phyloP scores from a whole-genome alignment of 2,888 invertebrate species.

The Diploptera punctata region DNA sequence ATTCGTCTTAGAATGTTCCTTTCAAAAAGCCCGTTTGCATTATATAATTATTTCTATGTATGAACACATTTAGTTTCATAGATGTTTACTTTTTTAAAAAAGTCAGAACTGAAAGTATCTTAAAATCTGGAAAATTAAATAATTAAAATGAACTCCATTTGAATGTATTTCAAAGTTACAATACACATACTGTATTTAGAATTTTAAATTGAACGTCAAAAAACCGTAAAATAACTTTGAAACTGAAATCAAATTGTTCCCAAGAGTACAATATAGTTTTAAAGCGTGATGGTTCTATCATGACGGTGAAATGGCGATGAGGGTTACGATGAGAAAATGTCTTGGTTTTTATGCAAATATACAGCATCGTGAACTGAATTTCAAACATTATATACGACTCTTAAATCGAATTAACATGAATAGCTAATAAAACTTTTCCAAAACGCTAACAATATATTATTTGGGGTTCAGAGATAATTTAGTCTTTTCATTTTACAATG shows the following conservation, averaged over 20 bases:
- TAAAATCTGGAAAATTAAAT: too few species aligned
- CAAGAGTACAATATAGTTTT: neutral
- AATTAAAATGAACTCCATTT: too few species aligned
- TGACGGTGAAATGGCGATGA: neutral
- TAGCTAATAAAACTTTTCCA: neutral
- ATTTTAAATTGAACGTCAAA: constrained; percentile 7
- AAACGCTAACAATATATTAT: neutral
- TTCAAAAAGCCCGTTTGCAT: too few species aligned
- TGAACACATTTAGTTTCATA: too few species aligned
- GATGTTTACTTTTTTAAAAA: too few species aligned
- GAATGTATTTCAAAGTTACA: too few species aligned
- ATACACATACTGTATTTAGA: too few species aligned
- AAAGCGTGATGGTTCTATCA: neutral
- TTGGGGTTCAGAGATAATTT: too few species aligned
- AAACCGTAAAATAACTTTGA: neutral
- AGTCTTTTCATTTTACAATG: too few species aligned
- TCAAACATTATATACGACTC: neutral
- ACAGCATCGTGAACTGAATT: neutral
- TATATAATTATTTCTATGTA: too few species aligned
- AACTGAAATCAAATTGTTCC: constrained; percentile 9
- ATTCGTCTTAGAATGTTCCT: too few species aligned
- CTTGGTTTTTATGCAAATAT: neutral
- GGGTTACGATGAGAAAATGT: neutral
- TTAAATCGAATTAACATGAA: neutral
- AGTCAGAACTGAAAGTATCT: too few species aligned